These are phyloP conservation scores for Spodoptera littoralis DNA, from an alignment of 2,888 invertebrate genomes.

Conservation along the genomic window DNA sequence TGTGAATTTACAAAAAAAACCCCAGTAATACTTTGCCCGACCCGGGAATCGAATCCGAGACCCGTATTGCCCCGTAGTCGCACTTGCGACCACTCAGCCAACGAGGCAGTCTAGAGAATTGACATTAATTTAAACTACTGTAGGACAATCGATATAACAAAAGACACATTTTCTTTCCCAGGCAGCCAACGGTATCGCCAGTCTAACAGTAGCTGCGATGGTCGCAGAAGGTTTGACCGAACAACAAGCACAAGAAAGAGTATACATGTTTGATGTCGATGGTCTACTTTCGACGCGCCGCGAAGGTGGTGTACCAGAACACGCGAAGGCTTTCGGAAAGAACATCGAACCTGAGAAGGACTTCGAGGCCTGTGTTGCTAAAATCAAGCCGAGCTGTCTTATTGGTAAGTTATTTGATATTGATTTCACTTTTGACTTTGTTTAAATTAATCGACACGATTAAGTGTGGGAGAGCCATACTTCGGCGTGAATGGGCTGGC, in stretches of 20 bases:
- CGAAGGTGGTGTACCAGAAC: constrained; percentile 91
- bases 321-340: constrained; percentile 93
- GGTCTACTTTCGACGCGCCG: constrained; percentile 93
- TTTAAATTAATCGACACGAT: too few relatives aligned
- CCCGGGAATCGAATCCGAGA: too few relatives aligned
- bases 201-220: constrained; percentile 96
- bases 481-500: too few relatives aligned
- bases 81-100: too few relatives aligned
- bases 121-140: too few relatives aligned
- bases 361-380: constrained; percentile 93
- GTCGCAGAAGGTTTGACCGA: constrained; percentile 90
- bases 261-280: constrained; percentile 98
- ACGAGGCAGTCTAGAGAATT: too few relatives aligned
- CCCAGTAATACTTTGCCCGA: too few relatives aligned
- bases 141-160: too few relatives aligned
- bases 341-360: constrained; percentile 93
- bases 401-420: constrained; percentile 90
- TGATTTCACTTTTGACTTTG: too few relatives aligned
- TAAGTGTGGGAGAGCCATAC: too few relatives aligned
- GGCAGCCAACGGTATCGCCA: constrained; percentile 98
- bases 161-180: constrained; percentile 65
- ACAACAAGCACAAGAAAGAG: constrained; percentile 94
- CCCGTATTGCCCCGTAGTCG: too few relatives aligned
- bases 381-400: constrained; percentile 95
- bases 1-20: too few relatives aligned